phyloP scores from a whole-genome alignment of 2,888 invertebrate species.

The Hyppa rectilinea region DNA sequence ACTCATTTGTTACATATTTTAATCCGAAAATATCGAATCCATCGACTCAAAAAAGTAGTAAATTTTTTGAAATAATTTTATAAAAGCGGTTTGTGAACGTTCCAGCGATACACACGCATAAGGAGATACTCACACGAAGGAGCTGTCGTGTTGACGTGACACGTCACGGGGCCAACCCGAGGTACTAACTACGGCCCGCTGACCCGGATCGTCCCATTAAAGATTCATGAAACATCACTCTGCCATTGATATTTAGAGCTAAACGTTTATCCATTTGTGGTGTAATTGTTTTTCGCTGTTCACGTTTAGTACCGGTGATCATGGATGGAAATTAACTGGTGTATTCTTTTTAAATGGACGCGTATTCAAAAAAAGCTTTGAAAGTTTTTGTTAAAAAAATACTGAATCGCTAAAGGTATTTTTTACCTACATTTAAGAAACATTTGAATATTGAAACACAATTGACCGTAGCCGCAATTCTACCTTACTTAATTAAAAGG shows the following conservation, averaged over 20 bases:
- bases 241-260: conserved; percentile 52
- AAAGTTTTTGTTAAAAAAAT: neutral
- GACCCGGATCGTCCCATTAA: conserved; percentile 73
- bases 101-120: neutral
- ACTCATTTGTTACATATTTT: too few species aligned
- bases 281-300: conserved; percentile 4
- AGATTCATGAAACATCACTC: conserved; percentile 68
- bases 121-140: conserved; percentile 21
- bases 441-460: too few species aligned
- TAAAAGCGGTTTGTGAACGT: neutral
- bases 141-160: conserved; percentile 26
- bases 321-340: neutral
- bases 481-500: too few species aligned
- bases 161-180: conserved; percentile 56
- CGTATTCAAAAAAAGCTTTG: neutral
- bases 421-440: too few species aligned
- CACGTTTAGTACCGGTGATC: neutral
- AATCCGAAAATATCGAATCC: neutral
- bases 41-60: neutral
- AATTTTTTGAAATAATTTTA: neutral
- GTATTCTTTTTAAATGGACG: neutral
- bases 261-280: conserved; percentile 7
- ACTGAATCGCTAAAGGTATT: too few species aligned
- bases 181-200: conserved; percentile 65
- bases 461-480: too few species aligned